Evolutionary conservation across 2,888 invertebrate genomes (phyloP).

Genomic region (Dryobotodes eremita): DNA sequence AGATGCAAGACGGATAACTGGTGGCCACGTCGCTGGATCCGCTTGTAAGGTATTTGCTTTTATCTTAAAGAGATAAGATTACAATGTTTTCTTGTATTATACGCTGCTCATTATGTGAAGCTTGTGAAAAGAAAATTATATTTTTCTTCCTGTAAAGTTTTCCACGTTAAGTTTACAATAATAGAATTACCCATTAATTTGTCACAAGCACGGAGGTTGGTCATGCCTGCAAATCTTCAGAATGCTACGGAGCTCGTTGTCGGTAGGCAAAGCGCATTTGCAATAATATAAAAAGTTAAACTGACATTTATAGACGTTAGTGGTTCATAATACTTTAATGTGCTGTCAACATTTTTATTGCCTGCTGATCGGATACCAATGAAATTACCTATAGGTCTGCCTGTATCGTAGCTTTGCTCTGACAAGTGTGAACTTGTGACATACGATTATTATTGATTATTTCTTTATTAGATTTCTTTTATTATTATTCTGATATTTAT

Average conservation of each 20-base stretch:
- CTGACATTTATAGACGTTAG: too few species aligned
- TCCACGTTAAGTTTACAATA: neutral
- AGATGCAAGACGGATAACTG: constrained; percentile 74
- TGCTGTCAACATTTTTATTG: neutral
- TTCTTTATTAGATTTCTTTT: too few species aligned
- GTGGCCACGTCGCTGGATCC: constrained; percentile 47
- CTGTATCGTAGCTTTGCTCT: too few species aligned
- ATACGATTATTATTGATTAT: too few species aligned
- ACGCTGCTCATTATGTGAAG: neutral
- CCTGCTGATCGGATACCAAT: neutral
- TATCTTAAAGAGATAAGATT: constrained; percentile 53
- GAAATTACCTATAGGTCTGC: too few species aligned
- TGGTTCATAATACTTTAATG: constrained; percentile 1
- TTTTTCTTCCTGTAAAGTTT: neutral
- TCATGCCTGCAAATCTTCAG: neutral
- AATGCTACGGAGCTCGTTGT: neutral
- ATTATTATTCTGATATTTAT: too few species aligned
- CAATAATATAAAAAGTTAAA: constrained; percentile 5
- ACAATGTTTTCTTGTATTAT: constrained; percentile 30
- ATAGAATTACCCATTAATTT: neutral
- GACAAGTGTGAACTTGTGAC: neutral
- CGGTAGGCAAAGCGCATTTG: neutral
- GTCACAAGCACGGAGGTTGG: neutral
- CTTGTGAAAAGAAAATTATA: neutral
- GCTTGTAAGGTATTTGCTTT: constrained; percentile 43